These are phyloP conservation scores for Pteropus alecto DNA, from an alignment of 2,113 vertebrate species.

Conservation along the genomic window DNA sequence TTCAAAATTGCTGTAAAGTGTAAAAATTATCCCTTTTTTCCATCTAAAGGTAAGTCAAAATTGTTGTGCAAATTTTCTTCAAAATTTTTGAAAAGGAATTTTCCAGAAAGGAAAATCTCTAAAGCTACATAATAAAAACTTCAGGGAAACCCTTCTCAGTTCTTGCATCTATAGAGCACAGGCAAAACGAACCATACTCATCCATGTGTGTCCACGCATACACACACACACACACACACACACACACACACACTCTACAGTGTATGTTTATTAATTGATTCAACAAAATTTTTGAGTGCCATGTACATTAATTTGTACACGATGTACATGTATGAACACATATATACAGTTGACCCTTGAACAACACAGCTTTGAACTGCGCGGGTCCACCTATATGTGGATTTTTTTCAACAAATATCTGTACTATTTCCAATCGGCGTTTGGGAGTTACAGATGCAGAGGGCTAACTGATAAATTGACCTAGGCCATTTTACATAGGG, in stretches of 20 bases:
- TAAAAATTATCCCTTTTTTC: conserved; percentile 60
- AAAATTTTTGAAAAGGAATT: conserved; percentile 58
- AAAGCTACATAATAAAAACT: conserved; percentile 26
- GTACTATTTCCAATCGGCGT: not conserved
- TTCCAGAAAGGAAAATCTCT: conserved; percentile 48
- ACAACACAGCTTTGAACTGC: not conserved
- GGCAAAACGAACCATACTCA: not conserved
- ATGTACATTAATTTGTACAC: not conserved
- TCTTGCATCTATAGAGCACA: not conserved
- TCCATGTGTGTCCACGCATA: not conserved
- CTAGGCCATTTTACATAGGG: not conserved
- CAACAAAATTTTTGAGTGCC: not conserved
- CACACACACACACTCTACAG: not conserved
- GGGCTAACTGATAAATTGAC: not conserved
- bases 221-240: not conserved
- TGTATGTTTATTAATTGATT: not conserved
- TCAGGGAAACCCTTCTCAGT: not conserved
- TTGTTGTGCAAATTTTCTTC: conserved; percentile 59
- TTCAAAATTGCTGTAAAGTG: conserved; percentile 50
- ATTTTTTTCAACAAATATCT: not conserved
- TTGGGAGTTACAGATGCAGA: not conserved
- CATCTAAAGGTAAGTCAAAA: conserved; percentile 60
- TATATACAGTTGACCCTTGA: not conserved
- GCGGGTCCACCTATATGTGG: not conserved
- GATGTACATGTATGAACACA: not conserved